Evolutionary conservation across 2,113 vertebrate genomes (phyloP).

Genomic region (Psittacus erithacus): DNA sequence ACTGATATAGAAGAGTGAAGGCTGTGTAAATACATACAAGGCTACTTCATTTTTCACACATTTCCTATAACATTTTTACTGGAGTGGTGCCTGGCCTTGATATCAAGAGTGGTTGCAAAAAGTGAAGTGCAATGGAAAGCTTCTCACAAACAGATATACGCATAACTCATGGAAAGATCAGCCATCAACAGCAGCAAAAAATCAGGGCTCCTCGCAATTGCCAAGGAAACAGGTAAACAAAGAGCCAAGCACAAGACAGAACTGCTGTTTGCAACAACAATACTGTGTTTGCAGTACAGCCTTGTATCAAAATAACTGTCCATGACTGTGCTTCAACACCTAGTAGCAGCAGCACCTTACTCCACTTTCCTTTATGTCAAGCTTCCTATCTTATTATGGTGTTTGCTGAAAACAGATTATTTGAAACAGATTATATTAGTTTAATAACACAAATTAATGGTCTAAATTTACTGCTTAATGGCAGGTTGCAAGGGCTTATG

Average conservation of each 20-base stretch:
- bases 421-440: not conserved
- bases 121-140: not conserved
- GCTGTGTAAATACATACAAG: not conserved
- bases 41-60: not conserved
- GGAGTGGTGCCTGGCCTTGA: not conserved
- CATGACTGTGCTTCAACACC: not conserved
- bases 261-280: not conserved
- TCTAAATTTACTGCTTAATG: not conserved
- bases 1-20: not conserved
- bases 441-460: not conserved
- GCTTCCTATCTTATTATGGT: not conserved
- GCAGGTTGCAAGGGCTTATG: not conserved
- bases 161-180: not conserved
- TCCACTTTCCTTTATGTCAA: not conserved
- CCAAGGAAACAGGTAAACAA: not conserved
- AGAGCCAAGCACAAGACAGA: not conserved
- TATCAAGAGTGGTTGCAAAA: not conserved
- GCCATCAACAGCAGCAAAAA: not conserved
- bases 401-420: not conserved
- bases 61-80: not conserved
- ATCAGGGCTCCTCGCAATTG: not conserved
- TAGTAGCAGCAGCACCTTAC: not conserved
- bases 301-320: not conserved
- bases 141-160: not conserved
- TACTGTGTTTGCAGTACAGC: not conserved